Percentiles rank a stretch among this genome's conserved stretches.
Evolutionary conservation across 2,888 invertebrate species (phyloP).

Genomic region (Dromius quadrimaculatus): DNA sequence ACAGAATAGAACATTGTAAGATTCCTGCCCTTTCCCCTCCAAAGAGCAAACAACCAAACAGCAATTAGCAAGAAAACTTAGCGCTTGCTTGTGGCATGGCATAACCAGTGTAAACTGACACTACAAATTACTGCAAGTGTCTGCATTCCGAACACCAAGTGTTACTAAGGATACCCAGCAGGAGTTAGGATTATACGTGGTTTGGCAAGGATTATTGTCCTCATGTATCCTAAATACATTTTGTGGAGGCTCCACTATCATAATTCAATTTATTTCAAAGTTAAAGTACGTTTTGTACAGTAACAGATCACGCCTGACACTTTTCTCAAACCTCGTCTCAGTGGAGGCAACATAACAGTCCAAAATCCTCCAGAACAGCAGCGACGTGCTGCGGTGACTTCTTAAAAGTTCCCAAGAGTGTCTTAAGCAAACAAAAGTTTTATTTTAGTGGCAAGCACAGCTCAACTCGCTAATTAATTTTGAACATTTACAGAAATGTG

Average conservation of each 20-base stretch:
- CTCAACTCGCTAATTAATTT: conserved; percentile 38
- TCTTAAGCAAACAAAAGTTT: conserved; percentile 22
- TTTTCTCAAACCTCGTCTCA: too few relatives aligned
- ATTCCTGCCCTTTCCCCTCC: background rate
- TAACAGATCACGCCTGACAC: too few relatives aligned
- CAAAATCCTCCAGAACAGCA: conserved; percentile 3
- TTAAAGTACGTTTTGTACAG: too few relatives aligned
- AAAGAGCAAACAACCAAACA: conserved; percentile 8
- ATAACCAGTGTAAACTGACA: conserved; percentile 33
- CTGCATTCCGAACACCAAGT: conserved; percentile 10
- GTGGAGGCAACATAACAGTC: conserved; percentile 4
- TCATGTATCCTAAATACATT: too few relatives aligned
- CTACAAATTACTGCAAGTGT: conserved; percentile 23
- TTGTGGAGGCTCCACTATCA: too few relatives aligned
- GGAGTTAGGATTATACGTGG: too few relatives aligned
- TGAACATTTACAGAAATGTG: too few relatives aligned
- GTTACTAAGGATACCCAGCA: too few relatives aligned
- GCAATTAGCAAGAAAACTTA: conserved; percentile 31
- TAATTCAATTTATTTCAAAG: too few relatives aligned
- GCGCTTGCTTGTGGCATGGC: conserved; percentile 11
- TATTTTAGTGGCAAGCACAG: conserved; percentile 29
- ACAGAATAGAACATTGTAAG: conserved; percentile 12
- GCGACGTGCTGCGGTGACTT: conserved; percentile 41
- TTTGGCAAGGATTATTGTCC: too few relatives aligned
- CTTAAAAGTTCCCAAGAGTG: conserved; percentile 42